Percentiles rank a stretch among this genome's conserved stretches.
These are phyloP conservation scores for Andrena chrysosceles DNA, from an alignment of 2,888 invertebrate species.

Conservation along the genomic window DNA sequence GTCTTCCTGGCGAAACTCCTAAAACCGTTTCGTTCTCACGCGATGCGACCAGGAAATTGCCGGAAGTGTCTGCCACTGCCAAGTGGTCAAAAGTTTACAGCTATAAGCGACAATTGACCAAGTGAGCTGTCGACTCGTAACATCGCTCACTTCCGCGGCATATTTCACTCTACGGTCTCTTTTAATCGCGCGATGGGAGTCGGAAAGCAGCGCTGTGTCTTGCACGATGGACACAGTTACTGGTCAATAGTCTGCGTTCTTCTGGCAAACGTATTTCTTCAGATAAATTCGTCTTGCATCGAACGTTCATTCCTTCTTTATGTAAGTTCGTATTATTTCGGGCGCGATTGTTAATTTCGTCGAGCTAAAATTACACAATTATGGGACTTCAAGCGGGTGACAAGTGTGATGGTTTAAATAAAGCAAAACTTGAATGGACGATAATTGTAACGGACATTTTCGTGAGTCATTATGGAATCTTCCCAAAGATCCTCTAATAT, in stretches of 20 bases:
- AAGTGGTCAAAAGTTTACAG: conserved; percentile 34
- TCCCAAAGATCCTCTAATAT: background rate
- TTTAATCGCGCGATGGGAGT: conserved; percentile 6
- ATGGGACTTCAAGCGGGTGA: background rate
- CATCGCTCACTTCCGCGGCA: background rate
- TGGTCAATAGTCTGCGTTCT: background rate
- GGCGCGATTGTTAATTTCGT: too few species aligned
- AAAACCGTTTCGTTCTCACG: conserved; percentile 40
- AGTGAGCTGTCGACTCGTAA: conserved; percentile 12
- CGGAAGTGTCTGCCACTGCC: conserved; percentile 30
- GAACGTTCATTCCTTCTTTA: background rate
- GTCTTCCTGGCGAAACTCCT: conserved; percentile 49
- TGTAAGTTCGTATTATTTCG: background rate
- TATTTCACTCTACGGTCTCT: conserved; percentile 16
- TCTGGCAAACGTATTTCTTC: background rate
- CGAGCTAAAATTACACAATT: background rate
- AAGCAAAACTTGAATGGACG: too few species aligned
- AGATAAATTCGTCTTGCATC: background rate
- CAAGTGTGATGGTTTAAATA: too few species aligned
- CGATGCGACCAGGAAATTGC: conserved; percentile 53
- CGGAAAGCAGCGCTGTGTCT: background rate
- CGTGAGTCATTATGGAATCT: background rate
- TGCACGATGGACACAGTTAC: too few species aligned
- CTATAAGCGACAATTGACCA: conserved; percentile 33
- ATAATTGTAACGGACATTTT: background rate